phyloP scores from a whole-genome alignment of 1,140 invertebrate genomes.

The Samia ricini region DNA sequence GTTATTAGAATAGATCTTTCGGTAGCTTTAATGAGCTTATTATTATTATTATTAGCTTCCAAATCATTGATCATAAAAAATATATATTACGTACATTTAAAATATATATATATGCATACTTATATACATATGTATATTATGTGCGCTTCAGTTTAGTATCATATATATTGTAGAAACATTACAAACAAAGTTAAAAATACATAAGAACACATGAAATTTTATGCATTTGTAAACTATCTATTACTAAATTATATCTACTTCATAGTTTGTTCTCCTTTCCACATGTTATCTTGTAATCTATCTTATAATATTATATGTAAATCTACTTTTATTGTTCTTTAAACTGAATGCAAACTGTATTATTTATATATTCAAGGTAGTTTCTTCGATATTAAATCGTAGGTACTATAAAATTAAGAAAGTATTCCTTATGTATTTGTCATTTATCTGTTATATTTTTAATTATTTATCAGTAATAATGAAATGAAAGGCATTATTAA shows the following conservation, averaged over 20 bases:
- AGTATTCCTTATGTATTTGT: too few relatives aligned
- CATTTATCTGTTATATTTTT: too few relatives aligned
- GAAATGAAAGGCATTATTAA: neutral
- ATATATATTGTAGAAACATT: too few relatives aligned
- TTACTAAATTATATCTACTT: neutral
- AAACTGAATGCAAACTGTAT: neutral
- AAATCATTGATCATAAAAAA: too few relatives aligned
- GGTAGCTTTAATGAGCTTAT: neutral
- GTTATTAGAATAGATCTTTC: neutral
- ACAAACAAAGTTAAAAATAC: too few relatives aligned
- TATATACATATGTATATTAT: neutral
- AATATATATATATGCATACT: neutral
- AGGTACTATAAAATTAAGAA: too few relatives aligned
- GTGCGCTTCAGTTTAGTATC: too few relatives aligned
- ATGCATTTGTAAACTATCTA: neutral
- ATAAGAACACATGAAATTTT: too few relatives aligned
- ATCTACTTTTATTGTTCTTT: constrained; percentile 1
- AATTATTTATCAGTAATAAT: too few relatives aligned
- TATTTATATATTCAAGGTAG: too few relatives aligned
- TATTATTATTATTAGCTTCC: too few relatives aligned
- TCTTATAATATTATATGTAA: neutral
- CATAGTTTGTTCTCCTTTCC: neutral
- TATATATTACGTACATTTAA: neutral
- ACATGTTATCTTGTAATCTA: neutral
- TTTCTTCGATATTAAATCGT: too few relatives aligned